Evolutionary conservation across 2,888 invertebrate genomes (phyloP), one percentile per base, ranked within the genome.

Genomic region (Anarsia innoxiella): DNA sequence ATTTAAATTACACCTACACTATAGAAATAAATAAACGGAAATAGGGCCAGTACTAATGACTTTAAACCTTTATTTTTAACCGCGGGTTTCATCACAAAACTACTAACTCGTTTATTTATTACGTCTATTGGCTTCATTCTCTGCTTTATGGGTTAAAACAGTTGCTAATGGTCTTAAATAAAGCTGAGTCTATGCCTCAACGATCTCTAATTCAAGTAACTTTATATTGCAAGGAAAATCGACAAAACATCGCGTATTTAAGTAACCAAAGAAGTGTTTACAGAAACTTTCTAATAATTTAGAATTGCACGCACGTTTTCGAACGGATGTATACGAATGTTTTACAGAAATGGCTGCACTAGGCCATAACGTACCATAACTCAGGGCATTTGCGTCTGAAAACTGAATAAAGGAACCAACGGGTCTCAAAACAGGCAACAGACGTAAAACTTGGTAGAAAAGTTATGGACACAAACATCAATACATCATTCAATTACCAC

Each of bases 271-370:
- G 19, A 40, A 45, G 35, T 49, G 51, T 62, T 59, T 59, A 61
- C 61, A 57, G 53, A 57, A 56, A 51, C 48, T 45, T 49, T 52
- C 52, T 50, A 66, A 60, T 69, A 67, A 67, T 68, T 71, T 65
- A 59, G 51, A 66, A 61, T 59, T 52, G 48, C n/a, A 49, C 59
- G 64, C 77, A 75, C 76, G 72, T 70, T 63, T 51, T 33, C 48
- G 47, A 52, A 64, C 82, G 82, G 82, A 82, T 83, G 82, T 82
- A 56, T 80, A 79, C 67, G 55, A 72, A 79, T 69, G 56, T 69
- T 63, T 51, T 43, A 56, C 65, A 62, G 55, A 68, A 73, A 64
- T 60, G 61, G 59, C 59, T 56, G 54, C 60, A 56, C 49, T 50
- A 44, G 51, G 8, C 25, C 63, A 70, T 74, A 77, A 78, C 69